phyloP scores from a whole-genome alignment of 2,113 vertebrate genomes.

The Actinemys pallida region DNA sequence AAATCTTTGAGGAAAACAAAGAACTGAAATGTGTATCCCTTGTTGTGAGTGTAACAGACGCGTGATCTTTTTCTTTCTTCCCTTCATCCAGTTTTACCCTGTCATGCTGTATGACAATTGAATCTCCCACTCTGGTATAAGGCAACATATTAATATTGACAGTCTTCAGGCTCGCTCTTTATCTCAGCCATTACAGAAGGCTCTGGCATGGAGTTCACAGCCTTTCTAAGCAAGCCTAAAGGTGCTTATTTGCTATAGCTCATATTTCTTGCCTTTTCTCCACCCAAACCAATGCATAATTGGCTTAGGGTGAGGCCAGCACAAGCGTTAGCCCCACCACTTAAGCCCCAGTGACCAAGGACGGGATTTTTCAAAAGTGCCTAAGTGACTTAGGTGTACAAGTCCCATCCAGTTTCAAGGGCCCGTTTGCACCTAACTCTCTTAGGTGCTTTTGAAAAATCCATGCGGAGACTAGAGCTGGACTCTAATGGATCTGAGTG shows the following conservation, averaged over 20 bases:
- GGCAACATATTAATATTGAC: not conserved
- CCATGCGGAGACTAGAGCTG: not conserved
- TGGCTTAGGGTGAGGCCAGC: not conserved
- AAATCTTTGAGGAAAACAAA: not conserved
- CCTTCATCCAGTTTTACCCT: not conserved
- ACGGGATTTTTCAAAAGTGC: not conserved
- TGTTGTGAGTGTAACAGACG: not conserved
- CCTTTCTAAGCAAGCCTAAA: not conserved
- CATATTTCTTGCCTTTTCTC: not conserved
- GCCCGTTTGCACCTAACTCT: not conserved
- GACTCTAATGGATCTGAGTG: not conserved
- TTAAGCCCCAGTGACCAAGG: not conserved
- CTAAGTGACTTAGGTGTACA: not conserved
- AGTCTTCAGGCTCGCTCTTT: not conserved
- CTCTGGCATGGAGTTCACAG: not conserved
- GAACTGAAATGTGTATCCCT: not conserved
- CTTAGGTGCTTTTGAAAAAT: accelerated
- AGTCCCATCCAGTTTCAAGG: not conserved
- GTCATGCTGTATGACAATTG: not conserved
- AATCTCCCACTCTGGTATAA: not conserved
- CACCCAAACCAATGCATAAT: not conserved
- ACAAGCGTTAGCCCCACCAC: not conserved
- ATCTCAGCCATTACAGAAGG: accelerated
- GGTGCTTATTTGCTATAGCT: not conserved
- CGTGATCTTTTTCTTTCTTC: not conserved